Evolutionary conservation across 2,888 invertebrate species (phyloP).

Genomic region (Athrips mouffetella): DNA sequence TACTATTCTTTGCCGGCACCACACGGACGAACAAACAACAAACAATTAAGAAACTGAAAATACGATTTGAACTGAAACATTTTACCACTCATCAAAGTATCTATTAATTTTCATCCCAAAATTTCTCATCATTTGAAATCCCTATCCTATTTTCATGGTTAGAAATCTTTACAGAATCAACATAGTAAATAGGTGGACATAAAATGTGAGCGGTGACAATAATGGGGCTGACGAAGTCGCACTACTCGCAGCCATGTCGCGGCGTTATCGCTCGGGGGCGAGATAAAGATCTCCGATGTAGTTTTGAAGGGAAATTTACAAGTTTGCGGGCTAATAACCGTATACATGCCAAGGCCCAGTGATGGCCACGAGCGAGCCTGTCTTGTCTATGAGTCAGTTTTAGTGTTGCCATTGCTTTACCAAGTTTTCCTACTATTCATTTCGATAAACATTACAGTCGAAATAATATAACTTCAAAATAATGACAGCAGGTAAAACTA

Average conservation of each 20-base stretch:
- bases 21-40: too few species aligned
- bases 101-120: background rate
- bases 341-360: slow-evolving; percentile 57
- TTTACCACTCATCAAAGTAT: too few species aligned
- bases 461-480: too few species aligned
- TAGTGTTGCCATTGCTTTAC: slow-evolving; percentile 4
- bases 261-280: slow-evolving; percentile 44
- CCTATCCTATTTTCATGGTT: background rate
- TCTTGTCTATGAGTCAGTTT: background rate
- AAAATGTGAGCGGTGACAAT: slow-evolving; percentile 54
- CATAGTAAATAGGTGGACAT: slow-evolving; percentile 41
- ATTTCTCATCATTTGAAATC: background rate
- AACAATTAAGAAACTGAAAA: too few species aligned
- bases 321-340: slow-evolving; percentile 60
- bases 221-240: slow-evolving; percentile 40
- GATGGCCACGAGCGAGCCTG: slow-evolving; percentile 43
- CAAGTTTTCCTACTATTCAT: too few species aligned
- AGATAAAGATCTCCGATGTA: slow-evolving; percentile 65
- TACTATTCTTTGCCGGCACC: too few species aligned
- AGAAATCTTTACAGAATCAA: background rate
- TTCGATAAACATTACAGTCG: too few species aligned
- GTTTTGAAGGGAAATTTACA: slow-evolving; percentile 65
- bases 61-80: too few species aligned
- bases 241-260: too few species aligned
- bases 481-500: too few species aligned